Evolutionary conservation across 2,888 invertebrate genomes (phyloP).

Genomic region (Falcaria lacertinaria): DNA sequence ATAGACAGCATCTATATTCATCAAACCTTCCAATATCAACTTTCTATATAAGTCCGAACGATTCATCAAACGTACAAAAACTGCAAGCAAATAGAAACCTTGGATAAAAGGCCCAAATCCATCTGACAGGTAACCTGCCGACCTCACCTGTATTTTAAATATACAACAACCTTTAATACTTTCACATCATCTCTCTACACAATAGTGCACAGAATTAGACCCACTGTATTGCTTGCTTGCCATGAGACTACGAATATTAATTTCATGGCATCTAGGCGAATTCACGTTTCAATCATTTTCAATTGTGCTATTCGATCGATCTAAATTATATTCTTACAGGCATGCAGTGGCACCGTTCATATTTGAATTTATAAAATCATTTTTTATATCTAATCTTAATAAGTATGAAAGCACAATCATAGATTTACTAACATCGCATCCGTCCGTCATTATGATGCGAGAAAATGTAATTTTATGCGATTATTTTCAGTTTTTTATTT

Average conservation of each 20-base stretch:
- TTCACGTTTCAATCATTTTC: conserved; percentile 40
- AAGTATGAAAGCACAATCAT: too few species aligned
- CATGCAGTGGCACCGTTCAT: conserved; percentile 19
- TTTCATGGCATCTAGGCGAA: conserved; percentile 25
- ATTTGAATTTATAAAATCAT: conserved; percentile 4
- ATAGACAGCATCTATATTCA: background rate
- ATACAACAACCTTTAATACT: conserved; percentile 23
- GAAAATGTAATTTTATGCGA: too few species aligned
- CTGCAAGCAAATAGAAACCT: conserved; percentile 25
- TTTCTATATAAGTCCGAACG: conserved; percentile 24
- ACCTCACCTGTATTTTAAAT: conserved; percentile 26
- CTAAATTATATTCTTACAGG: conserved; percentile 11
- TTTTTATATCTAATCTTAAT: background rate
- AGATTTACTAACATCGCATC: too few species aligned
- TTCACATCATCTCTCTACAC: conserved; percentile 43
- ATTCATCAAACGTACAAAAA: conserved; percentile 45
- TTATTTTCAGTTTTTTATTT: too few species aligned
- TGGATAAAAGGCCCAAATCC: conserved; percentile 33
- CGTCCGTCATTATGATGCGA: too few species aligned
- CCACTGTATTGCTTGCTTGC: conserved; percentile 22
- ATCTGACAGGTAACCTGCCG: conserved; percentile 50
- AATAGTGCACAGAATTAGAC: conserved; percentile 42
- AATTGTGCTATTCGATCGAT: conserved; percentile 39
- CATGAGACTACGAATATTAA: conserved; percentile 38
- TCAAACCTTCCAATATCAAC: conserved; percentile 8